Conservation (phyloP, 30 jellyfish, hydroid and myxozoan genomes). For the Haliclystus octoradiatus region DNA sequence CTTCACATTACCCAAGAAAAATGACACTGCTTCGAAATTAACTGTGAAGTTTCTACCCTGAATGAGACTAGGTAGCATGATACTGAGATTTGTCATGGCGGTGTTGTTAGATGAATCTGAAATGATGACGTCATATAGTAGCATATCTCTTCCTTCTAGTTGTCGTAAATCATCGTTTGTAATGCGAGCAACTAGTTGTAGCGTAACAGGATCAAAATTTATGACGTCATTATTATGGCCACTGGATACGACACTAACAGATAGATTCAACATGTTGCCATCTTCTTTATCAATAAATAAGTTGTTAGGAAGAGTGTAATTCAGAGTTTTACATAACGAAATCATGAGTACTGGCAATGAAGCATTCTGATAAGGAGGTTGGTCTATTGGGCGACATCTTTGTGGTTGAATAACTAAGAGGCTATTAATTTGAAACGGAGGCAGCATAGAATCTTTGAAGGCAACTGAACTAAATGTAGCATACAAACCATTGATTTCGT, state of each 20-base stretch:
- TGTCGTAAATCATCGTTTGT: neutral
- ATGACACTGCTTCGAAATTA: neutral
- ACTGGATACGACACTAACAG: no score
- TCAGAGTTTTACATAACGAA: neutral
- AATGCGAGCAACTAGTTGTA: neutral
- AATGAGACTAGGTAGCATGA: neutral
- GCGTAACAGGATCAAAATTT: no score
- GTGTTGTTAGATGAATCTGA: neutral
- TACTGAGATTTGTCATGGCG: neutral
- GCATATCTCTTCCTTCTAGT: neutral
- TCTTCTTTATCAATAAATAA: neutral
- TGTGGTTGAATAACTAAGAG: neutral
- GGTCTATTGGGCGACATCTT: neutral
- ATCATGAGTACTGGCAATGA: neutral
- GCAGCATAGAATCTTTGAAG: neutral
- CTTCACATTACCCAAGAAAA: no score
- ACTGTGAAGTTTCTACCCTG: neutral
- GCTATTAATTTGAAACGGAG: neutral
- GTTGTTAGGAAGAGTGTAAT: neutral
- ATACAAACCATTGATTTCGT: neutral
- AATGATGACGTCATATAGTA: no score
- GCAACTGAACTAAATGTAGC: neutral
- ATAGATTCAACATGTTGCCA: neutral
- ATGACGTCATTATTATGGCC: no score
- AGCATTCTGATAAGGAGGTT: neutral